Conservation (phyloP, 2,888 invertebrate genomes). For the Buathra laborator region DNA sequence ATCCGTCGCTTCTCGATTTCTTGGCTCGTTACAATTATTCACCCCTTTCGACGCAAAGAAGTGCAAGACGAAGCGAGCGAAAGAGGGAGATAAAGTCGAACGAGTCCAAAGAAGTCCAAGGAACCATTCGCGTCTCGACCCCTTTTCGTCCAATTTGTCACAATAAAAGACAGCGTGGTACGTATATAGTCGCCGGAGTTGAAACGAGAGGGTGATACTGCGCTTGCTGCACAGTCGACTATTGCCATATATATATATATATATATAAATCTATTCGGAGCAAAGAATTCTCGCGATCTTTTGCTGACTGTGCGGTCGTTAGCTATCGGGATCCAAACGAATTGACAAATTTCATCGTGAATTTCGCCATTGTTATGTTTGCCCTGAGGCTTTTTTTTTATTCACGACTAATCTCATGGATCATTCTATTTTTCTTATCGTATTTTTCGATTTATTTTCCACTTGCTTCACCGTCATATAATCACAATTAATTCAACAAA, state of each 20-base stretch:
- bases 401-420: slow-evolving; percentile 17
- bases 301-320: slow-evolving; percentile 61
- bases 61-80: slow-evolving; percentile 47
- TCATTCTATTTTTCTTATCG: not conserved
- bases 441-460: not conserved
- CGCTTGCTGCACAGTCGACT: slow-evolving; percentile 11
- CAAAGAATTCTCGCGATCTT: slow-evolving; percentile 61
- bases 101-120: slow-evolving; percentile 43
- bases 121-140: slow-evolving; percentile 51
- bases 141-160: slow-evolving; percentile 77
- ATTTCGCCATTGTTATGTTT: slow-evolving; percentile 24
- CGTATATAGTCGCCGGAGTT: slow-evolving; percentile 40
- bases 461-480: too few species aligned
- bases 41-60: slow-evolving; percentile 73
- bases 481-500: too few species aligned
- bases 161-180: slow-evolving; percentile 71
- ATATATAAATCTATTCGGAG: slow-evolving; percentile 15
- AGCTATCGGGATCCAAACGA: slow-evolving; percentile 15
- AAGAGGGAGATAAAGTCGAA: slow-evolving; percentile 2
- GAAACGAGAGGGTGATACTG: slow-evolving; percentile 34
- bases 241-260: slow-evolving; percentile 21
- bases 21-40: slow-evolving; percentile 82
- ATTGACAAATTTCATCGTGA: slow-evolving; percentile 18
- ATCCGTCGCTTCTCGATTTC: slow-evolving; percentile 69
- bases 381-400: not conserved